Evolutionary conservation across 2,113 vertebrate genomes (phyloP).

Genomic region (Hippocampus barbouri): DNA sequence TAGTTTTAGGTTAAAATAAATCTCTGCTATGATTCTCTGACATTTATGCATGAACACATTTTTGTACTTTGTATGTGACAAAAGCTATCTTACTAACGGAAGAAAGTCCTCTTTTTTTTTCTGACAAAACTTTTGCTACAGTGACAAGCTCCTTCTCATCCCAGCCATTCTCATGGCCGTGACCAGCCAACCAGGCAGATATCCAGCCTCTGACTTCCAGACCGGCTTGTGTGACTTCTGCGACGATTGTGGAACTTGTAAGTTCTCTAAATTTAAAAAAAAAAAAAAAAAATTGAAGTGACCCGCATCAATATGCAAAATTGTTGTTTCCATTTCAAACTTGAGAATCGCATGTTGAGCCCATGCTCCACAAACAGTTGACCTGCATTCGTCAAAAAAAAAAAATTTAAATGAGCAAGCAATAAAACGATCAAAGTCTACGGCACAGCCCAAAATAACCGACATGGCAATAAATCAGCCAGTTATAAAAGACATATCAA

Average conservation of each 20-base stretch:
- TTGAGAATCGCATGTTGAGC: too few relatives aligned
- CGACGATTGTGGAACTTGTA: conserved; percentile 61
- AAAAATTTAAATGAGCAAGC: too few relatives aligned
- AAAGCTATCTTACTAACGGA: too few relatives aligned
- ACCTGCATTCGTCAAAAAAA: neutral
- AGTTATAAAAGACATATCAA: neutral
- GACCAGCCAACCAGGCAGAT: conserved; percentile 31
- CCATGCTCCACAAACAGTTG: too few relatives aligned
- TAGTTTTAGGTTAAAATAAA: neutral
- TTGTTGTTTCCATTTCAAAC: neutral
- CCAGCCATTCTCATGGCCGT: conserved; percentile 50
- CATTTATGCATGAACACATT: neutral
- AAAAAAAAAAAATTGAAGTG: neutral
- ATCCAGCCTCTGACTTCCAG: conserved; percentile 62
- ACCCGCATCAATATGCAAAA: neutral
- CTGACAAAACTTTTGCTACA: too few relatives aligned
- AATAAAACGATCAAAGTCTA: neutral
- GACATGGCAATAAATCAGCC: neutral
- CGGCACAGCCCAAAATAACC: neutral
- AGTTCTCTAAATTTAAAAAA: conserved; percentile 13
- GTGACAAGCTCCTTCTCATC: neutral
- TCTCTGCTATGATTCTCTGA: neutral
- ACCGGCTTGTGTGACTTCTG: conserved; percentile 46
- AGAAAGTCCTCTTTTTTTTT: too few relatives aligned
- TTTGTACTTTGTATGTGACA: too few relatives aligned